Evolutionary conservation across 53 echinoderm and acorn worm genomes (phyloP), one percentile per base, ranked within the genome.

Genomic region (Patiria pectinifera): DNA sequence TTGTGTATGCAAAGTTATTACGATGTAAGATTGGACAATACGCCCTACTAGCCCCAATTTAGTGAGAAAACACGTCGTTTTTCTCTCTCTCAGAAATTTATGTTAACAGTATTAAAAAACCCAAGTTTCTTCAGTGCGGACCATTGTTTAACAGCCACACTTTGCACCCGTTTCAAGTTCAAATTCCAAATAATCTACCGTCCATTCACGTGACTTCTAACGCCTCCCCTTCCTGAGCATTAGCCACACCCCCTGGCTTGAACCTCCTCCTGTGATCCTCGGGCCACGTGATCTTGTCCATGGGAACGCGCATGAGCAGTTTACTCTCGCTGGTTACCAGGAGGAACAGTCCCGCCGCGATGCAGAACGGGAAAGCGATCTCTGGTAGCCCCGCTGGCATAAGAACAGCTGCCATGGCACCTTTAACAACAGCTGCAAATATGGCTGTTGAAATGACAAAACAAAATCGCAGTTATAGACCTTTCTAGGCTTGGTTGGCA

Each of bases 281-380:
- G 45, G 96, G 96, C 86, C 91, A 94, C 81, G 96, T 95, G 95
- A 96, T 84, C 43, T 84, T 92, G 76, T 96, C 95, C 91, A 91
- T 89, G 12, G 96, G 96, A 71, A 96, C 94, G 81, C 93, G 94
- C 79, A 96, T 62, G 62, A 95, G 93, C 72, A 91, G 89, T 82
- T 93, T 93, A 25, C 85, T 93, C 78, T 93, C 93, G 48, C 93
- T 92, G 58, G 91, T 93, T 49, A 95, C 92, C 70, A 96, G 87
- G n/a, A 96, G 88, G 46, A 94, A 96, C 18, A 96, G 75, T 22
- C 91, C 93, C 6, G 96, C 94, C 15, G 83, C 87, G 26, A 94
- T 92, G 85, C 96, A 96, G 89, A 96, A 96, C 0, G 95, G 95
- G 49, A 96, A 96, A 4, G 96, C 96, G 21, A 93, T 81, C 6